phyloP scores from a whole-genome alignment of 2,113 vertebrate species.

The Dipodomys spectabilis region DNA sequence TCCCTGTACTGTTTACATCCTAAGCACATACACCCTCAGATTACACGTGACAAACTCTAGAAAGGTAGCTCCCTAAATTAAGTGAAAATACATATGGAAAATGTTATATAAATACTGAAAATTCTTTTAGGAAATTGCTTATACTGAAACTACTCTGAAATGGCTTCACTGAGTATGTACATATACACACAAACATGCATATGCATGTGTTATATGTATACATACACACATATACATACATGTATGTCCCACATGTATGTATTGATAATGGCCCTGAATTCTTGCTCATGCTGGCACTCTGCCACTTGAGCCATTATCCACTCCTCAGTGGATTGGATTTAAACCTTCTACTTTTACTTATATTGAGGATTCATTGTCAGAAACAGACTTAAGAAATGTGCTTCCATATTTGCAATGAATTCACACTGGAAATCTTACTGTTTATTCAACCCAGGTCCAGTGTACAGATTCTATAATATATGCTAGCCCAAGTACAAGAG shows the following conservation, averaged over 20 bases:
- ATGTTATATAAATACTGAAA: neutral
- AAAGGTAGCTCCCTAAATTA: neutral
- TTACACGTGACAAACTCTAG: neutral
- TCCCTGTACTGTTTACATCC: neutral
- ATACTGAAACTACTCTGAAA: constrained; percentile 7
- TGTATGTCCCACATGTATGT: too few relatives aligned
- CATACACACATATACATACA: too few relatives aligned
- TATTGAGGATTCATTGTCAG: neutral
- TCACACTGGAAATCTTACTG: neutral
- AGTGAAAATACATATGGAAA: neutral
- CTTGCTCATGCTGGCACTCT: too few relatives aligned
- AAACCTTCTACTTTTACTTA: neutral
- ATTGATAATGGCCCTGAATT: too few relatives aligned
- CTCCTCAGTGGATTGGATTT: neutral
- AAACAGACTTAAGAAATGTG: constrained; percentile 40
- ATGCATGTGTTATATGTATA: too few relatives aligned
- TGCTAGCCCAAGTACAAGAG: neutral
- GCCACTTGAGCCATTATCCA: too few relatives aligned
- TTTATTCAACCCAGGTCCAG: neutral
- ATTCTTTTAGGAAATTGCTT: constrained; percentile 12
- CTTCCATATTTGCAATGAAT: neutral
- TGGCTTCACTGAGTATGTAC: too few relatives aligned
- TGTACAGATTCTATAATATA: neutral
- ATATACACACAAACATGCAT: too few relatives aligned
- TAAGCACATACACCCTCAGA: neutral